Evolutionary conservation across 2,888 invertebrate genomes (phyloP), one percentile per base, ranked within the genome.

Genomic region (Macrosoma leucophasiata): DNA sequence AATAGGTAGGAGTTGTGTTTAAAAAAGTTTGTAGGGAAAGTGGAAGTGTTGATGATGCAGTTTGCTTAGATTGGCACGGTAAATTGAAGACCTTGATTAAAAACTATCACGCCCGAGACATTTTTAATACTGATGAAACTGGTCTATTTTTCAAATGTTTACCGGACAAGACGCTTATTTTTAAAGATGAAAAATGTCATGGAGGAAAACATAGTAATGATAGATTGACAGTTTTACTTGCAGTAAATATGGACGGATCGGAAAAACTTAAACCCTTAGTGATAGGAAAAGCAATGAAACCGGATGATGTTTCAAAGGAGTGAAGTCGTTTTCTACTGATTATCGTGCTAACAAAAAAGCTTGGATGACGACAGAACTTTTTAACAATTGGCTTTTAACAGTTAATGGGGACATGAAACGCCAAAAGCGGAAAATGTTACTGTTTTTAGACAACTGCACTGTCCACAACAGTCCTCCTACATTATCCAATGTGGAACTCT

Each of bases 191-290:
- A 26, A 44, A 45, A 35, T 50, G 46, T 33, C 38, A 45, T 34
- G 42, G 46, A 7, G 44, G 46, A 8, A 47, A 48, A 18, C 42
- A 33, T n/a, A 44, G 41, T 21, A 48, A 47, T 30, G 44, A 48
- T 13, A 33, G 46, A 7, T 33, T 48, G n/a, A 48, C 45, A 27
- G 24, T 48, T 20, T 28, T 49, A 13, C 37, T 43, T n/a, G 35
- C 29, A 27, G 33, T 28, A 35, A 51, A 49, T 25, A 41, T 46
- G 43, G 11, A 14, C 19, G 51, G 46, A 11, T 33, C 42, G 9
- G 42, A 46, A 39, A 48, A 48, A 49, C 35, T 44, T 12, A 30
- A 29, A 33, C 44, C 36, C n/a, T 35, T 38, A 18, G 31, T 50
- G 3, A 46, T 50, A 10, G 47, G 48, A 19, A 48, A 52, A 38